These are phyloP conservation scores for Panthera uncia DNA, from an alignment of 2,113 vertebrate genomes.

Conservation along the genomic window DNA sequence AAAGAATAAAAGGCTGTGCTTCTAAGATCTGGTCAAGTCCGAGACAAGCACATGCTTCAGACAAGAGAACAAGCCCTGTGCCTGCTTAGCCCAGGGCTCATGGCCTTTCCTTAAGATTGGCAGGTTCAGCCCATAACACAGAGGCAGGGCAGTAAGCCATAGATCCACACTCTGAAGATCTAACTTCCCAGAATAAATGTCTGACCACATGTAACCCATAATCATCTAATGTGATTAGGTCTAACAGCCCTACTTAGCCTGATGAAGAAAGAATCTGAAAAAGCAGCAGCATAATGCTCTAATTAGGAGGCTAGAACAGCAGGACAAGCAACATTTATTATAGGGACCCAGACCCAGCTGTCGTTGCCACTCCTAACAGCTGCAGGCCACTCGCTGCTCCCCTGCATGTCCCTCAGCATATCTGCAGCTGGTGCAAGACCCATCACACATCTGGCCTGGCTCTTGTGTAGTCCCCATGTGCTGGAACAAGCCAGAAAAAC, in stretches of 20 bases:
- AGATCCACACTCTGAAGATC: background rate
- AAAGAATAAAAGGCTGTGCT: background rate
- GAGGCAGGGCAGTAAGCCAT: rapidly evolving
- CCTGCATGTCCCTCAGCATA: rapidly evolving
- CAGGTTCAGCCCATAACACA: background rate
- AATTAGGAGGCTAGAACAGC: background rate
- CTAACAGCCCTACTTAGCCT: background rate
- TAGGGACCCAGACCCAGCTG: background rate
- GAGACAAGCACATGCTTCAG: background rate
- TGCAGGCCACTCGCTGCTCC: rapidly evolving
- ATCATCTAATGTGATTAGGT: background rate
- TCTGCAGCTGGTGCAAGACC: background rate
- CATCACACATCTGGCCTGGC: background rate
- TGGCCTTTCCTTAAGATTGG: background rate
- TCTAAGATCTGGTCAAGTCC: background rate
- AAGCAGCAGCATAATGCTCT: background rate
- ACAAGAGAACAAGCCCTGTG: background rate
- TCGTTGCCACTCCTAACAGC: background rate
- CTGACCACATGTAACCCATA: background rate
- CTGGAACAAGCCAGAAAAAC: no score
- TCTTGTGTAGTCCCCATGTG: no score
- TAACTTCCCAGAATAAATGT: background rate
- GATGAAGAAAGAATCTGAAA: background rate
- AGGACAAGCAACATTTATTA: background rate
- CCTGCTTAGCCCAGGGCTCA: background rate